Evolutionary conservation across 1,140 invertebrate genomes (phyloP), one percentile per base, ranked within the genome.

Genomic region (Chrysoperla carnea): DNA sequence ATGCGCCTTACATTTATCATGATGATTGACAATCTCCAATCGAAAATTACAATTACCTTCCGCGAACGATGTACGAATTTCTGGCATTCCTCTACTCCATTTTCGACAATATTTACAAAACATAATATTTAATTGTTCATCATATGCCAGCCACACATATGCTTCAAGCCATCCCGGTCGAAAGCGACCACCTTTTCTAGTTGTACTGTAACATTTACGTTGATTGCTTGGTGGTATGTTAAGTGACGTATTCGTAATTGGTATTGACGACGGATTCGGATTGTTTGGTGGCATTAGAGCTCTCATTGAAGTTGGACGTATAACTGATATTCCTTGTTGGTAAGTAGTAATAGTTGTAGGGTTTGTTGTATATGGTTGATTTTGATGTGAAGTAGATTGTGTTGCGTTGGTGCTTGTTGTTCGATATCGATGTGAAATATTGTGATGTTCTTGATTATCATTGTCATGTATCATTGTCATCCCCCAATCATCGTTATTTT

Each of bases 1-100:
- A 52, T 81, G 76, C n/a, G 76, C 76, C 56, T 81, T 81, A 53
- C 76, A 79, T 53, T 76, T 79, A 57, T 80, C 75, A 53, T 81
- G 78, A 59, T 81, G 78, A 56, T 81, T 80, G 14, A 81, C 70
- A 50, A 81, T 82, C 62, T 81, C 78, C 29, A 79, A 60, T 42
- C 78, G 67, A 60, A 81, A 81, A 56, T 81, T 81, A 27, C 70
- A 70, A 51, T 78, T 81, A n/a, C 78, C 78, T 48, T 76, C 71
- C 4, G 77, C 75, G 50, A 82, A 82, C 2, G 76, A 80, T 14
- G 78, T 81, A 40, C 76, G 68, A 52, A 78, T 76, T 41, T 78
- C 73, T 11, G 75, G 73, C 43, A 81, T 63, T 8, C 73, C 69
- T 29, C 69, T 66, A 43, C 75, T 76, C 76, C 76, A 81, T 50